These are phyloP conservation scores for Drosophila subobscura DNA, from an alignment of 1,140 invertebrate genomes.

Conservation along the genomic window DNA sequence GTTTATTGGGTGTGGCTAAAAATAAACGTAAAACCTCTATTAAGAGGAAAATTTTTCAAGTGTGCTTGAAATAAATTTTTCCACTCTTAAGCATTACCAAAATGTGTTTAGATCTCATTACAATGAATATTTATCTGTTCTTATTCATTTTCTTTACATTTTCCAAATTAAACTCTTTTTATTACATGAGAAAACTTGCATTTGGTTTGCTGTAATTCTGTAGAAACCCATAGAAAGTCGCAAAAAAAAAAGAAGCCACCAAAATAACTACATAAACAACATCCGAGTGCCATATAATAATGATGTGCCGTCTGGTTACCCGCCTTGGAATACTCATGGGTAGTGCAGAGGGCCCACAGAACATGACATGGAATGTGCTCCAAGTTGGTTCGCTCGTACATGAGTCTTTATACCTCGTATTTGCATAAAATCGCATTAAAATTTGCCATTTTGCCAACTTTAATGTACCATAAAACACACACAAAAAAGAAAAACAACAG, in stretches of 20 bases:
- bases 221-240: no score
- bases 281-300: conserved; percentile 29
- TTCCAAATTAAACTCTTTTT: no score
- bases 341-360: conserved; percentile 3
- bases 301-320: conserved; percentile 8
- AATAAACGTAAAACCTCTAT: no score
- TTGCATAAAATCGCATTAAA: conserved; percentile 81
- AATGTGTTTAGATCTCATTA: no score
- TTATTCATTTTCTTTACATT: no score
- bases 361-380: no score
- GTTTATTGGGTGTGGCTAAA: neutral
- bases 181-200: no score
- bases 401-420: conserved; percentile 34
- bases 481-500: conserved; percentile 20
- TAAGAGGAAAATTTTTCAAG: no score
- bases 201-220: no score
- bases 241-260: conserved; percentile 5
- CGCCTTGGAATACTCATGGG: neutral
- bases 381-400: conserved; percentile 8
- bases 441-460: conserved; percentile 79
- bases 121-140: no score
- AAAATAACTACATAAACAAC: conserved; percentile 19
- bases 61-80: no score
- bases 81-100: no score
- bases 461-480: conserved; percentile 76